Percentiles rank a stretch among this genome's conserved stretches.
Conservation (phyloP, 1,140 invertebrate species). For the Phortica variegata region DNA sequence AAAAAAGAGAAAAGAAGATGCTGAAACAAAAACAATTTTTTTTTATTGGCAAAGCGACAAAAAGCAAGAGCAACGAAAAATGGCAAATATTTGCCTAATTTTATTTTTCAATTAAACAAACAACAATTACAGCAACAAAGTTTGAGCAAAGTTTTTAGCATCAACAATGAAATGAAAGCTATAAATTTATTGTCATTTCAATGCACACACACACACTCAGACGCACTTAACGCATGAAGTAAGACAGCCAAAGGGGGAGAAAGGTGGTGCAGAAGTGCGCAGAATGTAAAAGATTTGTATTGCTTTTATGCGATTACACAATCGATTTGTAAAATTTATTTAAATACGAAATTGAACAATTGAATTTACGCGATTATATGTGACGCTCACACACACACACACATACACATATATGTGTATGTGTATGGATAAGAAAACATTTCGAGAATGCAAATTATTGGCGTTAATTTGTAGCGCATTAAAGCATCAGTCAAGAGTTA, state of each 20-base stretch:
- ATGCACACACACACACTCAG: constrained; percentile 19
- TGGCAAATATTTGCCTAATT: constrained; percentile 14
- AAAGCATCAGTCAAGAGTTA: too few species aligned
- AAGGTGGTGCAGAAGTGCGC: neutral
- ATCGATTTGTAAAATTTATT: constrained; percentile 25
- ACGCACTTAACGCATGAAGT: too few species aligned
- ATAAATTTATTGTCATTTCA: constrained; percentile 28
- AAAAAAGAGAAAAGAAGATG: too few species aligned
- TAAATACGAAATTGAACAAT: constrained; percentile 27
- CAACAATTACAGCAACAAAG: constrained; percentile 25
- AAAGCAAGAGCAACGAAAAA: neutral
- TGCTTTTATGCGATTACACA: constrained; percentile 16
- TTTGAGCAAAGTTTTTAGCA: constrained; percentile 8
- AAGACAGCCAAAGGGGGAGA: neutral
- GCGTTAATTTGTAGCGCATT: constrained; percentile 1
- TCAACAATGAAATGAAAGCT: constrained; percentile 3
- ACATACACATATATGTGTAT: neutral
- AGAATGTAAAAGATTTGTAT: neutral
- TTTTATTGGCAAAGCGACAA: constrained; percentile 26
- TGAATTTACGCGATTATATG: constrained; percentile 26
- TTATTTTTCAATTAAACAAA: constrained; percentile 34
- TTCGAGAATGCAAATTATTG: constrained; percentile 30
- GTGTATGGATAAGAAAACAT: constrained; percentile 17
- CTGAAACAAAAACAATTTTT: too few species aligned
- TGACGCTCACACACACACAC: constrained; percentile 13